phyloP scores from a whole-genome alignment of 1,140 invertebrate genomes.

The Hylaeus anthracinus region DNA sequence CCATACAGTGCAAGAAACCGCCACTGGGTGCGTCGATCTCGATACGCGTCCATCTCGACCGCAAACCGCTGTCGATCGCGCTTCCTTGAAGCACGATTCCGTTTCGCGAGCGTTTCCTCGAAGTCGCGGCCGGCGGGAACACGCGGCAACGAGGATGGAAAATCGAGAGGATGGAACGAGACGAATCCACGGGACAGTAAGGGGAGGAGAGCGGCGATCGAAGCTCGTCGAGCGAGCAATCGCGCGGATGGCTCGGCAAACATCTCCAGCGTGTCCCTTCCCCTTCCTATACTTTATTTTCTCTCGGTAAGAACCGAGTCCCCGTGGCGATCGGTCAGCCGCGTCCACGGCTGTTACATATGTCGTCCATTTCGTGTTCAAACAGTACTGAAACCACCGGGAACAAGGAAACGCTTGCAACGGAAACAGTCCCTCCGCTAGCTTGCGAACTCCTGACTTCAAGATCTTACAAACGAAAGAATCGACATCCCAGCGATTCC shows the following conservation, averaged over 20 bases:
- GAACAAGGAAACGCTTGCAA: conserved; percentile 33
- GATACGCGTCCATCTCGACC: neutral
- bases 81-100: conserved; percentile 9
- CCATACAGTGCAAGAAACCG: too few species aligned
- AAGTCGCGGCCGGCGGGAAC: neutral
- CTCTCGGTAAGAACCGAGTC: conserved; percentile 18
- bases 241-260: conserved; percentile 67
- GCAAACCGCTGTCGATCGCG: conserved; percentile 20
- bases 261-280: conserved; percentile 46
- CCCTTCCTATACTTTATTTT: conserved; percentile 34
- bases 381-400: conserved; percentile 62
- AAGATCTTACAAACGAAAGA: too few species aligned
- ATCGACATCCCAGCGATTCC: too few species aligned
- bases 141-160: conserved; percentile 18
- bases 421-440: neutral
- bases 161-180: conserved; percentile 29
- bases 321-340: conserved; percentile 64
- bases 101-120: conserved; percentile 30
- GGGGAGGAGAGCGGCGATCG: conserved; percentile 42
- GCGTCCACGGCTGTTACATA: conserved; percentile 71
- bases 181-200: conserved; percentile 35
- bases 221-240: conserved; percentile 60
- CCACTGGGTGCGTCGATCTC: neutral
- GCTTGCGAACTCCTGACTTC: too few species aligned
- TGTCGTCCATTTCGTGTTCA: conserved; percentile 76